These are phyloP conservation scores for Cladopsammia gracilis DNA, from an alignment of 64 coral and sea anemone species.

Conservation along the genomic window DNA sequence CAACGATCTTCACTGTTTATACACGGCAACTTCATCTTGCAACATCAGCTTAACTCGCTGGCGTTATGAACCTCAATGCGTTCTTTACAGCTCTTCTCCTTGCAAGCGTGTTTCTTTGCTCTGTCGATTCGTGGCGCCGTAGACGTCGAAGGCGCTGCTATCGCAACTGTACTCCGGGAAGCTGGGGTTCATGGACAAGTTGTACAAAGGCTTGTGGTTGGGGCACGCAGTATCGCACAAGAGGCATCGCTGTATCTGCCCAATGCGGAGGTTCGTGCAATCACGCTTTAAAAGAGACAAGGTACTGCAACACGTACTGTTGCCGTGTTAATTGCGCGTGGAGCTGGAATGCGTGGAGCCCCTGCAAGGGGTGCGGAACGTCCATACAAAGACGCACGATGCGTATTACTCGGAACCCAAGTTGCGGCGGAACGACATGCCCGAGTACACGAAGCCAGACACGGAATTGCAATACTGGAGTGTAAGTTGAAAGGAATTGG, in stretches of 20 bases:
- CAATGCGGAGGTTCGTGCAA: constrained; percentile 55
- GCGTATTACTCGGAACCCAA: neutral
- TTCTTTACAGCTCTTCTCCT: neutral
- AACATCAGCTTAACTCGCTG: neutral
- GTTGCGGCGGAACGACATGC: constrained; percentile 52
- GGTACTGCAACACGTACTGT: constrained; percentile 25
- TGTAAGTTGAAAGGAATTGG: constrained; percentile 57
- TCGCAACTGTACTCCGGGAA: constrained; percentile 34
- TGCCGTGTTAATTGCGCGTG: constrained; percentile 69
- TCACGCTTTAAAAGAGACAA: neutral
- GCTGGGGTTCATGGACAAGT: constrained; percentile 33
- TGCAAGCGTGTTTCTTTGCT: neutral
- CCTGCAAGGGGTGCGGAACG: constrained; percentile 53
- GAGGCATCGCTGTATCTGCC: neutral
- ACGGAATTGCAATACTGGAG: constrained; percentile 53
- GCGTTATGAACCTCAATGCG: neutral
- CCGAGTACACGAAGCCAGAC: constrained; percentile 44
- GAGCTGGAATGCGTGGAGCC: constrained; percentile 50
- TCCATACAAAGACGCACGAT: constrained; percentile 41
- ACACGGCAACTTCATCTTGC: neutral
- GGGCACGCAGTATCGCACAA: constrained; percentile 21
- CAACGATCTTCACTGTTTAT: neutral
- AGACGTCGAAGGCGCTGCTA: constrained; percentile 40
- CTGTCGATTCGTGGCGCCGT: neutral
- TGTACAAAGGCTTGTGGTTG: constrained; percentile 34